These are phyloP conservation scores for Theonella swinhoei DNA, from an alignment of 37 sponge, comb jelly and placozoan genomes.

Conservation along the genomic window DNA sequence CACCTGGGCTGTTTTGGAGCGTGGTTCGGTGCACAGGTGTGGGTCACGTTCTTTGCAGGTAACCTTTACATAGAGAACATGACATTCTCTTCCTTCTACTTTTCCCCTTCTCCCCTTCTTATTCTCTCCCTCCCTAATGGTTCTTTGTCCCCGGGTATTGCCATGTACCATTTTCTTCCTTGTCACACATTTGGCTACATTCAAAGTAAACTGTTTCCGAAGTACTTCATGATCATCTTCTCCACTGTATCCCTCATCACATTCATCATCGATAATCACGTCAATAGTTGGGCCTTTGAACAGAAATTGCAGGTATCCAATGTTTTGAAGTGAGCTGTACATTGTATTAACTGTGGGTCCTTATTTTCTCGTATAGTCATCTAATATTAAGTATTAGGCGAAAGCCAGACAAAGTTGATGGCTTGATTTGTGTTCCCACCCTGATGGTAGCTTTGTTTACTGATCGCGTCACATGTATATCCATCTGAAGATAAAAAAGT, in stretches of 20 bases:
- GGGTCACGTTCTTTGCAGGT: conserved; percentile 82
- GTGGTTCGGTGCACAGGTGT: conserved; percentile 63
- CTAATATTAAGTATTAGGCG: no score
- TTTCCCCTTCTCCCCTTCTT: no score
- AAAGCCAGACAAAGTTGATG: no score
- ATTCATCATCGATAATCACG: conserved; percentile 58
- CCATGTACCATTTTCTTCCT: conserved; percentile 70
- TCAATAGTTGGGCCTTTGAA: conserved; percentile 33
- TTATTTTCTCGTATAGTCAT: not conserved
- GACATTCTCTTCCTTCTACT: no score
- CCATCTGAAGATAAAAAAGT: no score
- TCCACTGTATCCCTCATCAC: conserved; percentile 36
- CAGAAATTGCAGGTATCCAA: conserved; percentile 47
- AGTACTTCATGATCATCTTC: conserved; percentile 62
- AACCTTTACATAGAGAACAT: no score
- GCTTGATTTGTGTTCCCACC: no score
- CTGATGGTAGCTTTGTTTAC: no score
- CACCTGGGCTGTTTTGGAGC: conserved; percentile 37
- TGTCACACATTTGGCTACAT: conserved; percentile 79
- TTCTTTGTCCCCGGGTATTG: no score
- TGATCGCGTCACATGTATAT: no score
- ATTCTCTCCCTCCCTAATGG: no score
- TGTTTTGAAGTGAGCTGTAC: not conserved
- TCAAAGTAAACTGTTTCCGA: conserved; percentile 84
- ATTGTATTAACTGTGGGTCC: not conserved